Percentiles rank a stretch among this genome's conserved stretches.
Conservation (phyloP, 2,888 invertebrate species). For the Mongoloraphidia duomilia region DNA sequence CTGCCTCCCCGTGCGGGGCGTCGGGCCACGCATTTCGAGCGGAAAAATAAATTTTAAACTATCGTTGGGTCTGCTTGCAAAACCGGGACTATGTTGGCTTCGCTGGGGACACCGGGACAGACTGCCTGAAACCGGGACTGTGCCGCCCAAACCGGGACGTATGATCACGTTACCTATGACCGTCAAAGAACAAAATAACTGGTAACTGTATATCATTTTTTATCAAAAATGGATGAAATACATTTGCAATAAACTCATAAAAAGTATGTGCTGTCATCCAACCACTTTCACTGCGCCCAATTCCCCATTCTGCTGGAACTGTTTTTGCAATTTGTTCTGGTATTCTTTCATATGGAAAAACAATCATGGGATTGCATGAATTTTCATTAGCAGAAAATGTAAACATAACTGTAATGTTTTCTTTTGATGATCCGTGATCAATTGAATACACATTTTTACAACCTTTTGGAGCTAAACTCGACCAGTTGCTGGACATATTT, state of each 20-base stretch:
- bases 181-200: constrained; percentile 20
- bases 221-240: constrained; percentile 16
- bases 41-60: too few species aligned
- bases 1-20: too few species aligned
- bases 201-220: constrained; percentile 15
- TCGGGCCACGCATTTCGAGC: too few species aligned
- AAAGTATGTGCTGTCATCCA: constrained; percentile 21
- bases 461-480: constrained; percentile 16
- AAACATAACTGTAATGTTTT: constrained; percentile 18
- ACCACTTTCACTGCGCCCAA: constrained; percentile 20
- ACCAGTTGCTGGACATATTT: constrained; percentile 15
- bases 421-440: constrained; percentile 14
- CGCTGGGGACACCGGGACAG: too few species aligned
- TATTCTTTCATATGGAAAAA: constrained; percentile 18
- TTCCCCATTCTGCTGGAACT: constrained; percentile 18
- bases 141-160: too few species aligned
- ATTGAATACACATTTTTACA: constrained; percentile 17
- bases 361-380: constrained; percentile 16
- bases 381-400: constrained; percentile 17
- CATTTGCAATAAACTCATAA: constrained; percentile 19
- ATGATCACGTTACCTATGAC: too few species aligned
- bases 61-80: too few species aligned
- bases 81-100: too few species aligned
- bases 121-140: too few species aligned
- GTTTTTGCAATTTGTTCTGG: constrained; percentile 13